These are phyloP conservation scores for Pterostichus madidus DNA, from an alignment of 2,888 invertebrate species.

Conservation along the genomic window DNA sequence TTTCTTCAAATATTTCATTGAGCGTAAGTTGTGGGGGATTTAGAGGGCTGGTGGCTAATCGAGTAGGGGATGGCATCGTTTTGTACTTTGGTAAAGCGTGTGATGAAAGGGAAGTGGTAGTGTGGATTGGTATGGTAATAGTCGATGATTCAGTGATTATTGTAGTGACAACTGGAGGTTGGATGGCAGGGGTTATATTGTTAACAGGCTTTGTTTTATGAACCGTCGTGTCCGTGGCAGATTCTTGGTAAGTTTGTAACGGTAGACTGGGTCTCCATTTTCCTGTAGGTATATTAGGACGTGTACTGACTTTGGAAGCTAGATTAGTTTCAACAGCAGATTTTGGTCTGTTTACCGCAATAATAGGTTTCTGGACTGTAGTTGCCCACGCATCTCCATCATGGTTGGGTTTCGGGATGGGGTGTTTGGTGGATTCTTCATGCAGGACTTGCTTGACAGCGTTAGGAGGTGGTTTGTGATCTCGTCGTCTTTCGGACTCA, in stretches of 20 bases:
- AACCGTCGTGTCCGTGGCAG: slow-evolving; percentile 68
- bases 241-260: slow-evolving; percentile 69
- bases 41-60: slow-evolving; percentile 73
- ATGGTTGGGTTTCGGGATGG: slow-evolving; percentile 39
- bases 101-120: slow-evolving; percentile 73
- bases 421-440: slow-evolving; percentile 47
- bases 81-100: slow-evolving; percentile 78
- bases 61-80: slow-evolving; percentile 81
- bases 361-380: slow-evolving; percentile 67
- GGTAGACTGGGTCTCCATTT: slow-evolving; percentile 68
- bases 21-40: slow-evolving; percentile 77
- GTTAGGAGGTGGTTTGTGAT: slow-evolving; percentile 78
- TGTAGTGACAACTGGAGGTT: slow-evolving; percentile 71
- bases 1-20: slow-evolving; percentile 86
- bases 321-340: slow-evolving; percentile 72
- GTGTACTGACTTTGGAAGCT: slow-evolving; percentile 59
- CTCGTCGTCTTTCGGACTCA: slow-evolving; percentile 79
- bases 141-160: slow-evolving; percentile 80
- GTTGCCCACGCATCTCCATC: slow-evolving; percentile 16
- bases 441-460: slow-evolving; percentile 60
- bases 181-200: slow-evolving; percentile 69
- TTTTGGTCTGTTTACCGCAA: slow-evolving; percentile 72
- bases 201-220: slow-evolving; percentile 69
- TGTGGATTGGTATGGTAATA: slow-evolving; percentile 79
- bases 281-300: slow-evolving; percentile 58